Conservation (phyloP, 2,888 invertebrate species). For the Athalia circularis region DNA sequence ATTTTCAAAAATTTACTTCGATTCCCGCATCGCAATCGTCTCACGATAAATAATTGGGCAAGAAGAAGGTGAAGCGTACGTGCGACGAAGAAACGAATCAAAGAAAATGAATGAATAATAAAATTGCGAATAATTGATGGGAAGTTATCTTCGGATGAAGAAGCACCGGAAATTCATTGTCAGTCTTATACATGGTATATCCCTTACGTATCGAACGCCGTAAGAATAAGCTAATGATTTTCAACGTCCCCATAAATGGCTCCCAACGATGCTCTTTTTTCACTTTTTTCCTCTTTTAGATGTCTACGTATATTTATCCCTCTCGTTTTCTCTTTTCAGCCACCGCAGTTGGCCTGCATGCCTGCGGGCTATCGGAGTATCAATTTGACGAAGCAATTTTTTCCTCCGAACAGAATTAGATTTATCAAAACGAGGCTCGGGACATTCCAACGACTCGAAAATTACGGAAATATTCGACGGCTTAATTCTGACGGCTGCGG, state of each 20-base stretch:
- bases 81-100: too few relatives aligned
- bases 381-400: too few relatives aligned
- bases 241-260: background rate
- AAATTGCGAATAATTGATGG: too few relatives aligned
- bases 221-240: constrained; percentile 32
- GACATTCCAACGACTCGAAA: too few relatives aligned
- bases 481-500: too few relatives aligned
- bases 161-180: constrained; percentile 29
- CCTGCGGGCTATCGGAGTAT: too few relatives aligned
- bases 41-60: background rate
- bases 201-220: constrained; percentile 19
- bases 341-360: too few relatives aligned
- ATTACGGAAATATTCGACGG: too few relatives aligned
- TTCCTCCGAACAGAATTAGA: too few relatives aligned
- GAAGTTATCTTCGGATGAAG: background rate
- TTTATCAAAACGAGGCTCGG: too few relatives aligned
- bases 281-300: background rate
- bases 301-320: background rate
- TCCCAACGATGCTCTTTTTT: background rate
- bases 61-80: background rate
- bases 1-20: too few relatives aligned
- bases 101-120: background rate
- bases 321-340: background rate
- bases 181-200: background rate
- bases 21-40: too few relatives aligned